These are phyloP conservation scores for Mergus octosetaceus DNA, from an alignment of 2,797 vertebrate genomes.

Conservation along the genomic window DNA sequence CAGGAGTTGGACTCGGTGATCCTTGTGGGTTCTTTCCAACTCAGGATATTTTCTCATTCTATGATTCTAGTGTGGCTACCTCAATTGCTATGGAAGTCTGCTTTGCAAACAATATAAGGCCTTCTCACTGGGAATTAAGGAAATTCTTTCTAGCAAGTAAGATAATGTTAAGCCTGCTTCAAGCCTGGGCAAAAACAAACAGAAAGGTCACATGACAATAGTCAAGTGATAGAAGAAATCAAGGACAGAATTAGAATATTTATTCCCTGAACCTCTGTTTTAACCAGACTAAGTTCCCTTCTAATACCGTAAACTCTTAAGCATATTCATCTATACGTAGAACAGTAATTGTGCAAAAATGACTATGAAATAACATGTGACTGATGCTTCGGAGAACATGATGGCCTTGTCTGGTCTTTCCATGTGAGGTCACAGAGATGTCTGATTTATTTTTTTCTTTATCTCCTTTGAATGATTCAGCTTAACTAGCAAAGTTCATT, in stretches of 20 bases:
- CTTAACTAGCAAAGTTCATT: background rate
- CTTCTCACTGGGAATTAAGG: background rate
- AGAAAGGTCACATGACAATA: background rate
- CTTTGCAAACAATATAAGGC: no score
- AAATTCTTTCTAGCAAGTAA: background rate
- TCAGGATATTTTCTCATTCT: no score
- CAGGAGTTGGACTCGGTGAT: no score
- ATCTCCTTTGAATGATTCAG: conserved; percentile 6
- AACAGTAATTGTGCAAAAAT: background rate
- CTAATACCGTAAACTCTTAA: background rate
- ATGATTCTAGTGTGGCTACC: background rate
- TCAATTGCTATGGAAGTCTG: no score
- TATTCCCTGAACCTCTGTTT: background rate
- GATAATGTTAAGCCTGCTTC: background rate
- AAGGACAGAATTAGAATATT: background rate
- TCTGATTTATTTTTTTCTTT: background rate
- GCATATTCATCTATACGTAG: background rate
- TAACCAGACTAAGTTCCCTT: background rate
- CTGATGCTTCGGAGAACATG: background rate
- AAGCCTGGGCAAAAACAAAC: background rate
- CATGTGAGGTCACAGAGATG: background rate
- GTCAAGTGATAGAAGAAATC: background rate
- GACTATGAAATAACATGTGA: background rate
- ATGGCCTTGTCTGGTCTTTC: background rate
- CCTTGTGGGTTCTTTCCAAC: no score